Percentiles rank a stretch among this genome's conserved stretches.
Evolutionary conservation across 64 coral and sea anemone species (phyloP).

Genomic region (Pachyseris speciosa): DNA sequence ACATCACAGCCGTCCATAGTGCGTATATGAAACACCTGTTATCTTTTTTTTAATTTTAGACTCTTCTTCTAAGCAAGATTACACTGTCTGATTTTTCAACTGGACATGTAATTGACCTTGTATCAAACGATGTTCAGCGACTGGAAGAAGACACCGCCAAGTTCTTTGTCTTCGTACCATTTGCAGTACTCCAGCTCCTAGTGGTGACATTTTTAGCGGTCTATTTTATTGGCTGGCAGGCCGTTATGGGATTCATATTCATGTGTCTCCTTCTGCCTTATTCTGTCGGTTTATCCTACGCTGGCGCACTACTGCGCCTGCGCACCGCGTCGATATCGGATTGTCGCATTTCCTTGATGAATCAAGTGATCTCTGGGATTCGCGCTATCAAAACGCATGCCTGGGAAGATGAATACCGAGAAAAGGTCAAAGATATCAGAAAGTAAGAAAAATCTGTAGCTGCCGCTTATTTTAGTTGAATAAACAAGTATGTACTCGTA

Average conservation of each 20-base stretch:
- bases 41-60: background rate
- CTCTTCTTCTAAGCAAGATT: background rate
- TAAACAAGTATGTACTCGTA: too few relatives aligned
- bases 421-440: background rate
- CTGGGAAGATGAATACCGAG: background rate
- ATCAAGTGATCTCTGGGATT: background rate
- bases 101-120: background rate
- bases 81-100: background rate
- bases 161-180: background rate
- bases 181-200: background rate
- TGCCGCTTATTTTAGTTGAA: too few relatives aligned
- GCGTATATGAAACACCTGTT: too few relatives aligned
- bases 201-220: background rate
- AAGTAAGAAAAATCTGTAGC: background rate
- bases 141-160: background rate
- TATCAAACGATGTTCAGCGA: constrained; percentile 7
- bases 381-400: background rate
- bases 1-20: too few relatives aligned
- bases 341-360: background rate
- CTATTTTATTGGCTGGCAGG: background rate
- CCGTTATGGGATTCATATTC: background rate
- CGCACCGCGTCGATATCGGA: background rate
- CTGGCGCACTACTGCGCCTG: background rate
- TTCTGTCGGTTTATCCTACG: background rate
- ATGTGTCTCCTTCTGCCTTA: background rate